Conservation (phyloP, 1,140 invertebrate genomes). For the Bicyclus anynana region DNA sequence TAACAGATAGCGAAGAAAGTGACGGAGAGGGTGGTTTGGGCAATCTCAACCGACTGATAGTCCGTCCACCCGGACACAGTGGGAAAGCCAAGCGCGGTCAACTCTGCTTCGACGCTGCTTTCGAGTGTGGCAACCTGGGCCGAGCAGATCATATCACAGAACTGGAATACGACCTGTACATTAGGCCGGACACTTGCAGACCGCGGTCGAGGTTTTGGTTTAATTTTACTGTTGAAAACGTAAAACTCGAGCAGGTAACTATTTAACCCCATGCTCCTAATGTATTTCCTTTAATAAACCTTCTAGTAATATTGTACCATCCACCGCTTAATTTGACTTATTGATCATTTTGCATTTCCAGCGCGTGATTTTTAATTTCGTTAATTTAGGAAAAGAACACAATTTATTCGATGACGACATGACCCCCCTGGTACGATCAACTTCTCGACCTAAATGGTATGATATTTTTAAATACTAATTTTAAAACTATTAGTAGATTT, state of each 20-base stretch:
- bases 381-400: constrained; percentile 95
- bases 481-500: too few relatives aligned
- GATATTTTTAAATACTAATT: too few relatives aligned
- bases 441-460: constrained; percentile 94
- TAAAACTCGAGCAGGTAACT: constrained; percentile 90
- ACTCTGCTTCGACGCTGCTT: constrained; percentile 97
- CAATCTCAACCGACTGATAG: constrained; percentile 95
- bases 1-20: constrained; percentile 94
- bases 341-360: constrained; percentile 57
- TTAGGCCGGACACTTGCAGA: constrained; percentile 97
- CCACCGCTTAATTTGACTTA: too few relatives aligned
- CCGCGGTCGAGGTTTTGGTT: constrained; percentile 97
- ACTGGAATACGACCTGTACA: constrained; percentile 97
- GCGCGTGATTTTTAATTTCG: constrained; percentile 97
- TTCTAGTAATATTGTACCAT: too few relatives aligned
- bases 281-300: not conserved
- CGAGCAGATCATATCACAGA: constrained; percentile 95
- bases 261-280: too few relatives aligned
- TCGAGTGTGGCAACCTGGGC: constrained; percentile 98
- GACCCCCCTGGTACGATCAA: constrained; percentile 95
- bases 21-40: constrained; percentile 96
- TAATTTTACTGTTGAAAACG: constrained; percentile 98
- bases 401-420: constrained; percentile 94
- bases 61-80: constrained; percentile 94
- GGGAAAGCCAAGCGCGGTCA: constrained; percentile 96